Base-by-base conservation (phyloP, 2,888 invertebrate species). In the Invenusta paracnida region DNA sequence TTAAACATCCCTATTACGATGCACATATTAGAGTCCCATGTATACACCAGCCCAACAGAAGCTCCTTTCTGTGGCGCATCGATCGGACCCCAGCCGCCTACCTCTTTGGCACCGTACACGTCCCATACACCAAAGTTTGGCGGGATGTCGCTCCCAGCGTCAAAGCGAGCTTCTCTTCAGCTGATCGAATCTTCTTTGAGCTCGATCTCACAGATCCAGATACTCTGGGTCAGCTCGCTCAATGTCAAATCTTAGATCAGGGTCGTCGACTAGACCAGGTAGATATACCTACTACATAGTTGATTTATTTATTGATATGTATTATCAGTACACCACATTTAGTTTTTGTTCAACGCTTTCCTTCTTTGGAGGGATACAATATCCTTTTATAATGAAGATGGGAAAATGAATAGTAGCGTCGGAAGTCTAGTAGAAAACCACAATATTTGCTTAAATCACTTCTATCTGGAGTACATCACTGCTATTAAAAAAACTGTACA, bases 101-200 rank as follows among this genome's bases (percentile, higher is more conserved):
- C 89, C 91, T 93, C 87, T 93, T 93, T 89, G 93, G 93, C 30
- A 93, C 93, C 13, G 93, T 93, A 88, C 93, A 93, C 89, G 93
- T 93, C 23, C 93, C 93, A 0, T 93, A 93, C 89, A 92, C 92
- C 5, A 89, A 91, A 84, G 93, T 93, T 30, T 93, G 93, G 93
- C 91, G 92, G 88, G 90, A 90, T 90, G 92, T 93, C 84, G 92
- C 93, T 27, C 90, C 91, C 73, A 92, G 92, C 87, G 92, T 91
- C 83, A 93, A 92, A 88, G 88, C 90, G 85, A 93, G 93, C n/a
- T 93, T 93, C 89, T 89, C 90, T 17, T 89, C 90, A 27, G 89
- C 92, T 2, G 92, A 93, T 87, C 90, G 91, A 31, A 91, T 93
- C 25, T 91, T 92, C 89, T 92, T 93, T 89, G 93, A 93, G 88